These are phyloP conservation scores for Pyrocoelia pectoralis DNA, from an alignment of 2,888 invertebrate genomes.

Conservation along the genomic window DNA sequence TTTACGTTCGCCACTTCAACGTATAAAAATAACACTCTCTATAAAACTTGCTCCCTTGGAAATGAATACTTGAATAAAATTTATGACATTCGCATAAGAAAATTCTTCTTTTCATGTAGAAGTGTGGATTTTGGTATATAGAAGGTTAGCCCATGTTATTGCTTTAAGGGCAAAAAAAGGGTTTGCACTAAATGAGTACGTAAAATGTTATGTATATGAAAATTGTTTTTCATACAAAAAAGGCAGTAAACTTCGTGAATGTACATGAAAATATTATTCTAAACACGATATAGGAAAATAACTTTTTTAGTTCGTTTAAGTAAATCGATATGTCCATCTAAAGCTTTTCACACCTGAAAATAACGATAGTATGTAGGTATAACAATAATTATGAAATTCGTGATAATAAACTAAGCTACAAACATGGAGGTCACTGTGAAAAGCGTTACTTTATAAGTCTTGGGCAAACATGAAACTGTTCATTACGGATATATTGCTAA, in stretches of 20 bases:
- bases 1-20: constrained; percentile 8
- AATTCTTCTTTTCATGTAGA: constrained; percentile 11
- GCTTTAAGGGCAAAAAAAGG: neutral
- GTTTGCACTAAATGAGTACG: constrained; percentile 2
- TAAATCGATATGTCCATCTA: too few relatives aligned
- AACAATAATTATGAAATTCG: too few relatives aligned
- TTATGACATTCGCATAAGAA: constrained; percentile 22
- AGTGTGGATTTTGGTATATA: constrained; percentile 8
- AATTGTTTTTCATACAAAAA: constrained; percentile 10
- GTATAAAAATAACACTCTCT: constrained; percentile 29
- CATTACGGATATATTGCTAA: too few relatives aligned
- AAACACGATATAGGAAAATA: neutral
- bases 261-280: neutral
- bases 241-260: neutral
- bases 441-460: too few relatives aligned
- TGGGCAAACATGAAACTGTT: too few relatives aligned
- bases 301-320: too few relatives aligned
- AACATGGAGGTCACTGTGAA: too few relatives aligned
- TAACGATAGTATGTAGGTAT: too few relatives aligned
- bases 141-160: neutral
- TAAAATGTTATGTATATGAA: neutral
- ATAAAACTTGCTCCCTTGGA: constrained; percentile 24
- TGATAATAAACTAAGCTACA: too few relatives aligned
- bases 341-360: too few relatives aligned
- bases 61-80: constrained; percentile 32